These are phyloP conservation scores for Pygocentrus nattereri DNA, from an alignment of 2,797 vertebrate species.

Conservation along the genomic window DNA sequence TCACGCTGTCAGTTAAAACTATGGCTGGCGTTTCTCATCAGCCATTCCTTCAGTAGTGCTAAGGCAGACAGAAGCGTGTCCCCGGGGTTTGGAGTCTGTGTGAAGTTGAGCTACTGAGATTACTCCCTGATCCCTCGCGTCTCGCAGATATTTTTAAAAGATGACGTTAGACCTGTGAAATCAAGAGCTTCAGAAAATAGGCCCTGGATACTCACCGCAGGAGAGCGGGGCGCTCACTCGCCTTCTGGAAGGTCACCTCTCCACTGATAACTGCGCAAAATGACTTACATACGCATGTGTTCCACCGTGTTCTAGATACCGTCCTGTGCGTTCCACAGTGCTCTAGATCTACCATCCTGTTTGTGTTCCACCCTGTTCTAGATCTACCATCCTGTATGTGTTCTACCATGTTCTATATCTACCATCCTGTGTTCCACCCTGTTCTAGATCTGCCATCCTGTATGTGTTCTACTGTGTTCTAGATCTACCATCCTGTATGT, in stretches of 20 bases:
- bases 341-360: not conserved
- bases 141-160: conserved; percentile 79
- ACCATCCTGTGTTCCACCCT: not conserved
- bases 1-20: conserved; percentile 37
- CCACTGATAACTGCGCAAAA: not conserved
- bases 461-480: not conserved
- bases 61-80: conserved; percentile 59
- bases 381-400: not conserved
- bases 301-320: not conserved
- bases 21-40: conserved; percentile 63
- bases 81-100: conserved; percentile 71
- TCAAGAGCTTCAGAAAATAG: conserved; percentile 62
- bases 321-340: not conserved
- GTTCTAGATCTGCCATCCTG: not conserved
- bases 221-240: not conserved
- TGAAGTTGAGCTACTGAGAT: conserved; percentile 74
- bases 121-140: conserved; percentile 72
- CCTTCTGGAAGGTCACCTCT: conserved; percentile 8
- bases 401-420: not conserved
- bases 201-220: conserved; percentile 48
- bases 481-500: not conserved
- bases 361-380: not conserved
- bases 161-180: conserved; percentile 73
- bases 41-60: conserved; percentile 68
- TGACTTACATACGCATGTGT: no score